A percentile compares a stretch with the other conserved stretches of the same genome.
phyloP scores from a whole-genome alignment of 2,797 vertebrate species.

The Eidolon dupreanum region DNA sequence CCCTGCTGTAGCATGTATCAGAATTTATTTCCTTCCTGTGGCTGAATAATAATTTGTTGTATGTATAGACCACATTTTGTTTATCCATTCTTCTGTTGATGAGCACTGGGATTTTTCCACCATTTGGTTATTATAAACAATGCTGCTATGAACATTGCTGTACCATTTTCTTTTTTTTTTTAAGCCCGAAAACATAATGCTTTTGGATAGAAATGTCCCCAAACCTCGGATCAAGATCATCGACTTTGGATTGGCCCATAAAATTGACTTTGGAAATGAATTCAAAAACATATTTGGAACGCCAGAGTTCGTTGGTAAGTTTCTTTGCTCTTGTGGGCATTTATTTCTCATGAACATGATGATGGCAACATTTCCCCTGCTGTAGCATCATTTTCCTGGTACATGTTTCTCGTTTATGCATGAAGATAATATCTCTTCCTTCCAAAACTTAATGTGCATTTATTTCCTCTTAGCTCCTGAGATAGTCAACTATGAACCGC shows the following conservation, averaged over 20 bases:
- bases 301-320: conserved; percentile 98
- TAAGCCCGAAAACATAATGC: conserved; percentile 99
- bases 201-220: conserved; percentile 94
- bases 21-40: not conserved
- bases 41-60: not conserved
- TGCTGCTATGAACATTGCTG: not conserved
- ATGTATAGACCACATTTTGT: not conserved
- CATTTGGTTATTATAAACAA: not conserved
- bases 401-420: not conserved
- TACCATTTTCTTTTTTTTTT: conserved; percentile 6
- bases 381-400: not conserved
- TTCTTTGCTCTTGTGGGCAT: not conserved
- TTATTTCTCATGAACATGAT: not conserved
- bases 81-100: not conserved
- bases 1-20: not conserved
- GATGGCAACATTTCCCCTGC: not conserved
- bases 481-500: conserved; percentile 98
- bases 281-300: conserved; percentile 99
- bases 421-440: not conserved
- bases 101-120: not conserved
- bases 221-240: conserved; percentile 99
- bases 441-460: conserved; percentile 64
- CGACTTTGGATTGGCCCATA: conserved; percentile 98
- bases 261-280: conserved; percentile 98
- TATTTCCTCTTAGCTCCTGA: conserved; percentile 93